Base-by-base conservation (phyloP, 2,888 invertebrate species). In the Macropis europaea region DNA sequence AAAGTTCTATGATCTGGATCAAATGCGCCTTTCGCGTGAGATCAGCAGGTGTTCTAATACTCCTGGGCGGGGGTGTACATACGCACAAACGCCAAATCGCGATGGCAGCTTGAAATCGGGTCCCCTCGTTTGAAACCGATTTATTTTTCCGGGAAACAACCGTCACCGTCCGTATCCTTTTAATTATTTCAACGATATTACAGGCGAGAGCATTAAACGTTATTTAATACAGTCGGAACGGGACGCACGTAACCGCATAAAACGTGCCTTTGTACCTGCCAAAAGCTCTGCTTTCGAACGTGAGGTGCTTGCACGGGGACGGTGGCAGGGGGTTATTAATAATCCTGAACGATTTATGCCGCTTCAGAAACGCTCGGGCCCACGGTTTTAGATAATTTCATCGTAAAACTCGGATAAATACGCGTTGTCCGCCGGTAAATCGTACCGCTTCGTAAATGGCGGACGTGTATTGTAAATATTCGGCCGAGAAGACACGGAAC, bases 121-220 rank as follows among this genome's bases (percentile, higher is more conserved):
- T 0, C 1, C 6, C n/a, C n/a, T n/a, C 38, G 62, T 57, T 47
- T 42, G 15, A 32, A 42, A 4, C 6, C 34, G 45, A 52, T 43
- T 45, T 34, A 40, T 60, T 60, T 61, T 48, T 5, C 40, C 45
- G 17, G 24, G 38, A 15, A 34, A 56, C 36, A 30, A 11, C 17
- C 45, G 34, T 19, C 34, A 4, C 40, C 11, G 19, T 15, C 24
- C 54, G 7, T 47, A 36, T 42, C 75, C 56, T 76, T 72, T 73
- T 75, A 62, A 78, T 78, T 72, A 73, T 78, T 78, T 75, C 72
- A 57, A 64, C 71, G 77, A 60, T 62, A 66, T 66, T 38, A 69
- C 68, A 36, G n/a, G 60, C 48, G 59, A 56, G 17, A 45, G 70
- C 61, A 57, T 72, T 61, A 52, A 48, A 47, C 64, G 60, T 53